A percentile compares a stretch with the other conserved stretches of the same genome.
Conservation (phyloP, 1,140 invertebrate species). For the Drosophila melanica region DNA sequence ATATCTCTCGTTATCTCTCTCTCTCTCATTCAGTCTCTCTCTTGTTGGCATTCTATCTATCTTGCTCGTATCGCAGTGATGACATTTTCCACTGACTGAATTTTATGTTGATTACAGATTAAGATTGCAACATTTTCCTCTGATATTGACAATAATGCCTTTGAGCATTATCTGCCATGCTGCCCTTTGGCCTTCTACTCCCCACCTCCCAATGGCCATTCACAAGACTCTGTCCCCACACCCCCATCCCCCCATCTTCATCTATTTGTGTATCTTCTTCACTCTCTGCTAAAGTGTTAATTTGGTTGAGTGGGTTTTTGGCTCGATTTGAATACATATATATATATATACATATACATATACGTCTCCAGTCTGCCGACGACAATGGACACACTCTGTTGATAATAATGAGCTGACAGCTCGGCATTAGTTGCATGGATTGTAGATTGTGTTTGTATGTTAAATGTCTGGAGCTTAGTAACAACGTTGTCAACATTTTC, state of each 20-base stretch:
- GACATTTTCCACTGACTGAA: conserved; percentile 80
- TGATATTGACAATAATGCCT: conserved; percentile 79
- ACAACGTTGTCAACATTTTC: conserved; percentile 79
- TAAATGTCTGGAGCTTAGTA: conserved; percentile 78
- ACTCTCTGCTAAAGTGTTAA: conserved; percentile 66
- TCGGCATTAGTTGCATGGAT: conserved; percentile 78
- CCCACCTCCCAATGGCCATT: conserved; percentile 15
- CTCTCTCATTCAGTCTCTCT: background rate
- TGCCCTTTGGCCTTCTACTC: conserved; percentile 51
- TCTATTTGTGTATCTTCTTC: conserved; percentile 17
- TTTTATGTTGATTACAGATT: conserved; percentile 83
- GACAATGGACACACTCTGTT: conserved; percentile 63
- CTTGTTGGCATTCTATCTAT: conserved; percentile 24
- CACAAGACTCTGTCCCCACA: conserved; percentile 25
- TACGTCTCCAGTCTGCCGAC: conserved; percentile 15
- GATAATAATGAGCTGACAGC: conserved; percentile 82
- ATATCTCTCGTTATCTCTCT: background rate
- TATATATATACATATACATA: conserved; percentile 5
- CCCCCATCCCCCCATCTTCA: background rate
- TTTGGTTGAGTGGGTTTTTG: conserved; percentile 82
- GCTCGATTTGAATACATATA: conserved; percentile 72
- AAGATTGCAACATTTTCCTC: conserved; percentile 79
- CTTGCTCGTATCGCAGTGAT: conserved; percentile 49
- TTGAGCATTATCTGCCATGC: conserved; percentile 59
- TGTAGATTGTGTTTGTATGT: conserved; percentile 62